These are phyloP conservation scores for Platynereis dumerilii DNA, from an alignment of 2,888 invertebrate species.

Conservation along the genomic window DNA sequence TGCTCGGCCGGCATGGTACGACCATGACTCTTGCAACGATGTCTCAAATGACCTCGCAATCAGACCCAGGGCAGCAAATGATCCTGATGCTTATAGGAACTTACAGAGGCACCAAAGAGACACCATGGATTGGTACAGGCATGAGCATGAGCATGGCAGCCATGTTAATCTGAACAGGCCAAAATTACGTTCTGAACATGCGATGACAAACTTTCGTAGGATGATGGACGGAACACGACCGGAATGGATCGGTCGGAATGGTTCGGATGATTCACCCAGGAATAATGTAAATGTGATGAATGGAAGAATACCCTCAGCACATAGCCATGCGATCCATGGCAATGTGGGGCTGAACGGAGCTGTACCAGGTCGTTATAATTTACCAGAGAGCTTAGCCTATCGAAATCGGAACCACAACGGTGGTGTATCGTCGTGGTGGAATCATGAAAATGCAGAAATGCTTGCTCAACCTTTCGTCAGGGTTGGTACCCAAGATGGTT, in stretches of 20 bases:
- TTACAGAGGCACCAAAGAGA: neutral
- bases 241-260: neutral
- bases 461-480: neutral
- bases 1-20: constrained; percentile 1
- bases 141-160: neutral
- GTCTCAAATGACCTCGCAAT: neutral
- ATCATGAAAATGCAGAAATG: neutral
- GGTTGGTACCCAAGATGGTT: neutral
- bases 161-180: neutral
- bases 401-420: neutral
- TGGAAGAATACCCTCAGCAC: neutral
- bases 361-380: neutral
- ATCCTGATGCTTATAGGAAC: no score
- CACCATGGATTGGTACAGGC: constrained; percentile 5
- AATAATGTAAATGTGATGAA: neutral
- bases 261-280: no score
- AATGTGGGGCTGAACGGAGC: no score
- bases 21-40: constrained; percentile 1
- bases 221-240: neutral
- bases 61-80: neutral
- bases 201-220: neutral
- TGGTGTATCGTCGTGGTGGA: neutral
- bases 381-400: neutral
- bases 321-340: no score
- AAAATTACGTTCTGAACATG: neutral